Evolutionary conservation across 2,797 vertebrate species (phyloP).

Genomic region (Coregonus suidteri): DNA sequence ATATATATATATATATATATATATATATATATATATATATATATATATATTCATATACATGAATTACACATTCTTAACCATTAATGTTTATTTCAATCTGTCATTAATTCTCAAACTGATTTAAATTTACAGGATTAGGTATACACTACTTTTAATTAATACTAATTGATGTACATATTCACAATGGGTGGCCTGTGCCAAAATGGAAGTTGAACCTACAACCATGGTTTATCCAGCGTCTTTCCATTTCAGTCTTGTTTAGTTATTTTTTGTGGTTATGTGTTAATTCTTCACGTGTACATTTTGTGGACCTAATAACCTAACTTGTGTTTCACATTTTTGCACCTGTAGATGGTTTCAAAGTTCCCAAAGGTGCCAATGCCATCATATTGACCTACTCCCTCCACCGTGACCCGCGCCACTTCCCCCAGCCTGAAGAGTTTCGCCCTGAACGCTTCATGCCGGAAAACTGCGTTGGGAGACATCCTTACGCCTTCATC

Average conservation of each 20-base stretch:
- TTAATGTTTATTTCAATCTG: not conserved
- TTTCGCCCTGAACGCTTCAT: conserved; percentile 90
- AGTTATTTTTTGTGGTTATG: not conserved
- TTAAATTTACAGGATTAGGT: too few species aligned
- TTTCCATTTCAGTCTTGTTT: not conserved
- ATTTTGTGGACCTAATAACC: not conserved
- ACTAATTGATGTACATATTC: not conserved
- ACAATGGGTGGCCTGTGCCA: not conserved
- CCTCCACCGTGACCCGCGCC: conserved; percentile 84
- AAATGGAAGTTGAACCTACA: not conserved
- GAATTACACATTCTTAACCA: not conserved
- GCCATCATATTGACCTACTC: conserved; percentile 79
- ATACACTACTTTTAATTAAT: not conserved
- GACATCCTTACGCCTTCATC: conserved; percentile 85
- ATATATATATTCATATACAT: not conserved
- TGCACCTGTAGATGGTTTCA: conserved; percentile 77
- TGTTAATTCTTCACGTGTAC: not conserved
- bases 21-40: too few species aligned
- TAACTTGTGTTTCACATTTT: not conserved
- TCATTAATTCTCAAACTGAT: not conserved
- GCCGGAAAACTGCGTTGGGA: conserved; percentile 79
- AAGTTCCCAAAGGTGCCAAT: conserved; percentile 78
- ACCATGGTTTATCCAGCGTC: not conserved
- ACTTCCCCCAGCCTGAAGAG: conserved; percentile 88
- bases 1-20: too few species aligned